Percentiles rank a stretch among this genome's conserved stretches.
Conservation (phyloP, 2,888 invertebrate genomes). For the Cerceris rybyensis region DNA sequence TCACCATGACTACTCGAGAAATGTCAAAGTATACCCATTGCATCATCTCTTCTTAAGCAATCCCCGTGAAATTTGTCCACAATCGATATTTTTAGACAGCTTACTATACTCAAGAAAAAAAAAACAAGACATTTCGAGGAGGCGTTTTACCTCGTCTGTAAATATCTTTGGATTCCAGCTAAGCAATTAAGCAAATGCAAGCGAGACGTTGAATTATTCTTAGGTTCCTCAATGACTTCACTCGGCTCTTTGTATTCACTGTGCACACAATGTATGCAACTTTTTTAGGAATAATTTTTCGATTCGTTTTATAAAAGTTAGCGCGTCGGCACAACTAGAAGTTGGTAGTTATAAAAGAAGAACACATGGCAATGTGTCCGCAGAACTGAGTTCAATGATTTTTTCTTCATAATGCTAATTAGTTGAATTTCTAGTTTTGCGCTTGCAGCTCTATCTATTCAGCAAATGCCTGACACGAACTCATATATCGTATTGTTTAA, state of each 20-base stretch:
- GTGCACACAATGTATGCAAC: constrained; percentile 56
- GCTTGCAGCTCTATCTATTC: constrained; percentile 47
- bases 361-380: constrained; percentile 32
- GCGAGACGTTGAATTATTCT: constrained; percentile 4
- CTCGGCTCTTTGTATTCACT: constrained; percentile 56
- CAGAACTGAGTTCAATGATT: constrained; percentile 19
- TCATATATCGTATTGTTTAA: constrained; percentile 26
- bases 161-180: constrained; percentile 12
- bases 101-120: constrained; percentile 3
- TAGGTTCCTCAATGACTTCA: not conserved
- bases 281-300: constrained; percentile 48
- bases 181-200: constrained; percentile 19
- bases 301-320: constrained; percentile 33
- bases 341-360: constrained; percentile 9
- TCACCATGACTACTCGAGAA: constrained; percentile 7
- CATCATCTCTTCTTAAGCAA: constrained; percentile 36
- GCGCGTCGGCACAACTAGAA: constrained; percentile 32
- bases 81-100: constrained; percentile 42
- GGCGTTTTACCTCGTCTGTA: not conserved
- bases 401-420: constrained; percentile 3
- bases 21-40: constrained; percentile 46
- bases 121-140: not conserved
- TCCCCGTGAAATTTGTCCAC: constrained; percentile 27
- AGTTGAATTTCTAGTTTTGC: constrained; percentile 41
- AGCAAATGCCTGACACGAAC: constrained; percentile 30